Base-by-base conservation (phyloP, 2,888 invertebrate species). In the Acleris laterana region DNA sequence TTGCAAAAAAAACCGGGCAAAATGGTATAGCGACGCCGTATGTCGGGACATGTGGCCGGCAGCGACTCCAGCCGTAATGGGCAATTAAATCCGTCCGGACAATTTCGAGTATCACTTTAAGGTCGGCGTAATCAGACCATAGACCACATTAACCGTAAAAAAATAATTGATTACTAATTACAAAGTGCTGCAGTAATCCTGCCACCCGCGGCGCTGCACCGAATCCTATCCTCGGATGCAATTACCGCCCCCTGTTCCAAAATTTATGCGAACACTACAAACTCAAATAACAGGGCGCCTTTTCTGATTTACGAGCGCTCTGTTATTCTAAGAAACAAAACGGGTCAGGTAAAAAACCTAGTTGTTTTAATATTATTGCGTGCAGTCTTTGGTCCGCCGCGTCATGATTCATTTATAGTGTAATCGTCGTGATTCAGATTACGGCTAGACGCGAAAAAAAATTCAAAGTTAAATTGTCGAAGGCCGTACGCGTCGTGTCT, bases 281-380 rank as follows among this genome's bases (percentile, higher is more conserved):
- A 70, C 72, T 68, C 75, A 91, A 91, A 91, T 92, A 89, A 91
- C 86, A 91, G 90, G 92, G 91, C 92, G 89, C 89, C 89, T 83
- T 75, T 78, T 74, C 85, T 88, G 90, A 90, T 91, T 90, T 89
- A 90, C 87, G 86, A 82, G 76, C 78, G 75, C 76, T 77, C 79
- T 71, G 78, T 78, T 80, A 77, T 90, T 91, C 91, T 90, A 76
- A 89, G 89, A 89, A 74, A 83, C 75, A 74, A 56, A 74, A 73
- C 77, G 74, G 74, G 69, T 69, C 84, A 87, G 87, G 83, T 84
- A 87, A 85, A 83, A 85, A 86, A 79, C 70, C 74, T 77, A 84
- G 81, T 84, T 87, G 82, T 83, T 81, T 80, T 78, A 79, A 78
- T 77, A 75, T 77, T 72, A 81, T 85, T 79, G 83, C 85, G 84